Base-by-base conservation (phyloP, 2,113 vertebrate genomes). In the Chamaea fasciata region DNA sequence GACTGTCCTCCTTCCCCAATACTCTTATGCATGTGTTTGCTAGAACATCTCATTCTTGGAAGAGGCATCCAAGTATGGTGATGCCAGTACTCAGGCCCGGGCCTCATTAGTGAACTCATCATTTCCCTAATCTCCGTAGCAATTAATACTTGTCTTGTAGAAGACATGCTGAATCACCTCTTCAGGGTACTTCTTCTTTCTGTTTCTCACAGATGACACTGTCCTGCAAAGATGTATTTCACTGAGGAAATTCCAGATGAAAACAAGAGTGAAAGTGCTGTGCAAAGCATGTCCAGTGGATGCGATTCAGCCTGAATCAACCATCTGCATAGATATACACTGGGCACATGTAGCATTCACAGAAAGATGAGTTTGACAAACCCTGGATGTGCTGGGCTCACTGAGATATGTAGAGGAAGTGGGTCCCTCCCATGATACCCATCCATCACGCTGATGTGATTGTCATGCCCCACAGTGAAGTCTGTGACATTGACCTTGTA, bases 361-460 rank as follows among this genome's bases (percentile, higher is more conserved):
- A 24, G 28, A 49, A 42, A 33, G 15, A 10, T 0, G 2, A n/a
- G 28, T 74, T 56, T 78, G 30, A 39, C 30, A 39, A 19, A 19
- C 9, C 4, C 26, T 30, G 30, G 15, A 35, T 55, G 15, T 2
- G 0, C 15, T 85, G 35, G 27, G 22, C 14, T 52, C 11, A 1
- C 24, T 55, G 27, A 42, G 20, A 19, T 19, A 12, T 24, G 19
- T 39, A 65, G 59, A 70, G 23, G 44, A 76, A 68, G 13, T 13
- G 9, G 6, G 4, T 13, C 1, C 8, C 12, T 81, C 73, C 30
- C 3, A 2, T 21, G 39, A 5, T 27, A 65, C 8, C 14, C 13
- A 33, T 5, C 10, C 13, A 55, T 49, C 27, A 33, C 0, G 2
- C 52, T 10, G 7, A 47, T 0, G 0, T 0, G 0, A n/a, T n/a